Conservation (phyloP, 2,888 invertebrate species). For the Lepidocyrtoides sp. region DNA sequence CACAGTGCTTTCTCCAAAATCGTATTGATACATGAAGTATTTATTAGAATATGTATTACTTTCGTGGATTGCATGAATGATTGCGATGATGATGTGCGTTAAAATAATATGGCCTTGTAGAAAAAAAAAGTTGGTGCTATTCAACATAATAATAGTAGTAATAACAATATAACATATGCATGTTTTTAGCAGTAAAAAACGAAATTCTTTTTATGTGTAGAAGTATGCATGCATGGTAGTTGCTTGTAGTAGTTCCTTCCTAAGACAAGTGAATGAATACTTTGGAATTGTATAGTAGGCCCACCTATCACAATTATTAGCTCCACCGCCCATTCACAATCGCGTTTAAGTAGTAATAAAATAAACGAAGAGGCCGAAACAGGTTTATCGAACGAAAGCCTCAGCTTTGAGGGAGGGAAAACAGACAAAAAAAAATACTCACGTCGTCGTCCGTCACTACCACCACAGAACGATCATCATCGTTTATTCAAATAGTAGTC, state of each 20-base stretch:
- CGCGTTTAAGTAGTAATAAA: conserved; percentile 63
- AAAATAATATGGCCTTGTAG: conserved; percentile 52
- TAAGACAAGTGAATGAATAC: conserved; percentile 49
- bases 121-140: conserved; percentile 25
- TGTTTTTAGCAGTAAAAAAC: conserved; percentile 22
- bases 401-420: conserved; percentile 39
- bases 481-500: conserved; percentile 63
- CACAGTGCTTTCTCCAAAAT: conserved; percentile 66
- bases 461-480: conserved; percentile 20
- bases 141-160: conserved; percentile 2
- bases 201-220: neutral
- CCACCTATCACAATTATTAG: conserved; percentile 78
- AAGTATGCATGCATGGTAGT: neutral
- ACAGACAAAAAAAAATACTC: conserved; percentile 19
- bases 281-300: conserved; percentile 50
- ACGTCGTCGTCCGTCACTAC: conserved; percentile 31
- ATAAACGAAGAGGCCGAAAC: conserved; percentile 77
- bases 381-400: conserved; percentile 76
- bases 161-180: conserved; percentile 1
- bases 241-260: conserved; percentile 66
- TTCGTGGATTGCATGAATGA: conserved; percentile 52
- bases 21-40: neutral
- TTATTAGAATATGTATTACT: neutral
- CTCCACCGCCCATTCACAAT: conserved; percentile 79
- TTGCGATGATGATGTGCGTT: conserved; percentile 43